phyloP scores from a whole-genome alignment of 1,140 invertebrate genomes.

The Drosophila ironensis region DNA sequence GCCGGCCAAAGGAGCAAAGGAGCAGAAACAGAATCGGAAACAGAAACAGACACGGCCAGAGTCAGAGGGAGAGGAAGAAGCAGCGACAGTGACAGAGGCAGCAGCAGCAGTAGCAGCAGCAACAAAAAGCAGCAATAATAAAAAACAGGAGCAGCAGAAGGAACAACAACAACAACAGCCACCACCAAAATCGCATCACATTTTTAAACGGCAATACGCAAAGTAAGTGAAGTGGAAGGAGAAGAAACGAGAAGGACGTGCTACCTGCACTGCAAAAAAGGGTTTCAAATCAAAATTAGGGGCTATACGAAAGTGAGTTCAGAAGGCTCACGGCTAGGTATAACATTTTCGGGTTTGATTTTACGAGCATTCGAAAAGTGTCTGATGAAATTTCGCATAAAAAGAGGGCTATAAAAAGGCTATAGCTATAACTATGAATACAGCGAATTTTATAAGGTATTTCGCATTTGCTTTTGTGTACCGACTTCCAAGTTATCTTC shows the following conservation, averaged over 20 bases:
- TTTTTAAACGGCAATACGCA: conserved; percentile 75
- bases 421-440: too few species aligned
- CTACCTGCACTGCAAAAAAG: neutral
- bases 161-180: conserved; percentile 26
- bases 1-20: conserved; percentile 53
- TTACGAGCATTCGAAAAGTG: too few species aligned
- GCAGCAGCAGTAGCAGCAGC: conserved; percentile 16
- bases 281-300: too few species aligned
- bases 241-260: neutral
- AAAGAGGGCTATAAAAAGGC: too few species aligned
- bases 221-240: conserved; percentile 63
- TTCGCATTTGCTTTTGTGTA: too few species aligned
- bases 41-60: conserved; percentile 18
- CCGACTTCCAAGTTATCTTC: too few species aligned
- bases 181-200: conserved; percentile 62
- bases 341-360: too few species aligned
- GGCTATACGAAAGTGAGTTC: too few species aligned
- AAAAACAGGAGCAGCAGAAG: conserved; percentile 21
- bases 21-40: conserved; percentile 37
- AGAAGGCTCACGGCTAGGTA: too few species aligned
- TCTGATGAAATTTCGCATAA: too few species aligned
- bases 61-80: conserved; percentile 15
- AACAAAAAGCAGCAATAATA: conserved; percentile 42
- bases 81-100: conserved; percentile 15
- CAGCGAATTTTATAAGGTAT: too few species aligned